Base-by-base conservation (phyloP, 2,113 vertebrate genomes). In the Calcarius ornatus region DNA sequence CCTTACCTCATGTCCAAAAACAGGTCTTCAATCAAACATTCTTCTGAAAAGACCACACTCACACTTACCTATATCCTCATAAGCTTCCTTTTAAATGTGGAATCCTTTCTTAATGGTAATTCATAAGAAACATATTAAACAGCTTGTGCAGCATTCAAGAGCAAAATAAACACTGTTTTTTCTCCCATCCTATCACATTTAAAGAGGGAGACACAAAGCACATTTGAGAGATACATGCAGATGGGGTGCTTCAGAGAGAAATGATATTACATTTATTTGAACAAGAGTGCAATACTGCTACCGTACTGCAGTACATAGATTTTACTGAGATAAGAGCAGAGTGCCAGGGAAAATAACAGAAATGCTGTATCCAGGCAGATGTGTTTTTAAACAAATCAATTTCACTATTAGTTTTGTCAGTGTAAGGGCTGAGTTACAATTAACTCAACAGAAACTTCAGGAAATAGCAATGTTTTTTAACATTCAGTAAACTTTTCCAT, bases 11-110 rank as follows among this genome's bases (percentile, higher is more conserved):
- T 91, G 68, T 97, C 97, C 96, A 95, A 97, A 98, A 98, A 64
- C 97, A 97, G 95, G 95, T 97, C 96, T 97, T 98, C 97, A 97
- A 94, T 97, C 96, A 97, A 97, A 95, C 95, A 96, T 86, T 95
- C 87, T 88, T 97, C 94, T 89, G 94, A 96, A 96, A 89, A 91
- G 93, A 89, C 94, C 81, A 95, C 95, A 96, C 88, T 96, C 72
- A 95, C 96, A 90, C 92, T 97, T 96, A 96, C 90, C 90, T 93
- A 47, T 87, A 92, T 73, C 75, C 81, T 96, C 54, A 79, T 91
- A 96, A 95, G 81, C 88, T 95, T 95, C 87, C 93, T 94, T 94
- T 89, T 86, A 92, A 95, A 94, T 47, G 68, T 0, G 5, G 68
- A 86, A 91, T 94, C 53, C 61, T 85, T 93, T 86, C 94, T 90